phyloP scores from a whole-genome alignment of 1,140 invertebrate species.

The Vanessa atalanta region DNA sequence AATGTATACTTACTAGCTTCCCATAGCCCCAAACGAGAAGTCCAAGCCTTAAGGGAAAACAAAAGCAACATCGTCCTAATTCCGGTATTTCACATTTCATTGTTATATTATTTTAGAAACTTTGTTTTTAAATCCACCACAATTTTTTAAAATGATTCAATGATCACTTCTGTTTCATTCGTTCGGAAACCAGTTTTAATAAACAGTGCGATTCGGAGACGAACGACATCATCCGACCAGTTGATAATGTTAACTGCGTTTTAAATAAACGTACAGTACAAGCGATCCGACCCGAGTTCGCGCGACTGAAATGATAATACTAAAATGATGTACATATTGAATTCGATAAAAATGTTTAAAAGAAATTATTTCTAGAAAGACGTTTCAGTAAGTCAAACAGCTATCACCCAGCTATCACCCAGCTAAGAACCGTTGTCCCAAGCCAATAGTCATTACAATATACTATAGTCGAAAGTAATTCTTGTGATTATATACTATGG shows the following conservation, averaged over 20 bases:
- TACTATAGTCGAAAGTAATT: too few relatives aligned
- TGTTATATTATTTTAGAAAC: not conserved
- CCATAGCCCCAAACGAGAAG: constrained; percentile 35
- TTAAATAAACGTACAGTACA: not conserved
- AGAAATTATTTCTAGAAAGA: not conserved
- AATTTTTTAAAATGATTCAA: too few relatives aligned
- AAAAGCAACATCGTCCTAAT: constrained; percentile 37
- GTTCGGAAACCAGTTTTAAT: not conserved
- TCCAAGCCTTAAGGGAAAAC: constrained; percentile 36
- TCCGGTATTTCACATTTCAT: constrained; percentile 37
- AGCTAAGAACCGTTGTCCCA: too few relatives aligned
- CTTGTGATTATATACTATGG: too few relatives aligned
- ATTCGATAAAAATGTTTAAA: not conserved
- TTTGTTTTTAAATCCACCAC: too few relatives aligned
- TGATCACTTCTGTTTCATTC: not conserved
- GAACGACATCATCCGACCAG: constrained; percentile 1
- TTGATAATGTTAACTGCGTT: not conserved
- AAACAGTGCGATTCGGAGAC: not conserved
- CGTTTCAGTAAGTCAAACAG: not conserved
- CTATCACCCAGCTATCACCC: not conserved
- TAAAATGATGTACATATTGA: not conserved
- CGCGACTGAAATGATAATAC: not conserved
- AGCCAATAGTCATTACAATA: too few relatives aligned
- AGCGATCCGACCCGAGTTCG: not conserved
- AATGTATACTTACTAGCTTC: constrained; percentile 36